Evolutionary conservation across 2,113 vertebrate species (phyloP).

Genomic region (Holacanthus passer): DNA sequence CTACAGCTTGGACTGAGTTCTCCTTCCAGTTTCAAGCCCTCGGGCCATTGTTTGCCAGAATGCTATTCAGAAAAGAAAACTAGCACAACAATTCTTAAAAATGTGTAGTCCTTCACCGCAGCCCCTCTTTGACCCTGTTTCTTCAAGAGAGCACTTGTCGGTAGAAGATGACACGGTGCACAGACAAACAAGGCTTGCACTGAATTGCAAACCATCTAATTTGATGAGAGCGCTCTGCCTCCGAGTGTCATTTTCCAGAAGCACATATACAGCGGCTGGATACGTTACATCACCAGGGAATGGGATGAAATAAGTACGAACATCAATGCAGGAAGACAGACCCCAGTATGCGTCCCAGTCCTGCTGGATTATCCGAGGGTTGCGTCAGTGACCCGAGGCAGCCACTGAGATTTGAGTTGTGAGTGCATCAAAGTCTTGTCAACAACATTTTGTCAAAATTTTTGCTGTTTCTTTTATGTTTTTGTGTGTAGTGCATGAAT

Average conservation of each 20-base stretch:
- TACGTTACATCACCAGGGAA: conserved; percentile 49
- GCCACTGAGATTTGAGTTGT: conserved; percentile 24
- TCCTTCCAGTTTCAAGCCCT: background rate
- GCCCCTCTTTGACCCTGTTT: background rate
- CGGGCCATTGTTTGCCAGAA: background rate
- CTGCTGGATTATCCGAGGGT: conserved; percentile 57
- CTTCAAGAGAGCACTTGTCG: background rate
- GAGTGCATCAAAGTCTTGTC: conserved; percentile 54
- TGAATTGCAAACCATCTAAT: conserved; percentile 49
- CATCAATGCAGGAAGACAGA: conserved; percentile 50
- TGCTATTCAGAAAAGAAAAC: background rate
- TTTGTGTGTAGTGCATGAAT: background rate
- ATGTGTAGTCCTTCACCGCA: background rate
- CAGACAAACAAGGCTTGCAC: conserved; percentile 16
- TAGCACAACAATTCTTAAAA: background rate
- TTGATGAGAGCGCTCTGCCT: conserved; percentile 37
- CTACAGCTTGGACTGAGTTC: background rate
- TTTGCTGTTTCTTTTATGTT: conserved; percentile 15
- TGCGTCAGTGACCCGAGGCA: conserved; percentile 53
- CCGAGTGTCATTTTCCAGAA: conserved; percentile 35
- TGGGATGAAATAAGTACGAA: conserved; percentile 39
- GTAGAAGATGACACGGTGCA: background rate
- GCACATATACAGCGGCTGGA: conserved; percentile 31
- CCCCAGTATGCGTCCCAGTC: conserved; percentile 25
- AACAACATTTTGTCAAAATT: conserved; percentile 19